phyloP scores from a whole-genome alignment of 2,888 invertebrate species.

The Philopedon plagiatum region DNA sequence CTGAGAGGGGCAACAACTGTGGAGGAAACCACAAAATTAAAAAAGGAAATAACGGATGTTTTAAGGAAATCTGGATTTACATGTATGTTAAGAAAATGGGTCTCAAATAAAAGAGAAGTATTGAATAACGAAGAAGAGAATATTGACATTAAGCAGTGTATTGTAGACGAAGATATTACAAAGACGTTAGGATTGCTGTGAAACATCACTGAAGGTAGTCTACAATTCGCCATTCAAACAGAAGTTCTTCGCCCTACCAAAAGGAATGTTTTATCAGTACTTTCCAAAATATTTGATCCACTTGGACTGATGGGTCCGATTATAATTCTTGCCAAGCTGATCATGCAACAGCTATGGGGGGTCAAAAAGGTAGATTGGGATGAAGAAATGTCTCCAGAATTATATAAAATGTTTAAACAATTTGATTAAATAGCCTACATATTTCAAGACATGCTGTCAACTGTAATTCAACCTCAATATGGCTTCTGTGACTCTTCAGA shows the following conservation, averaged over 20 bases:
- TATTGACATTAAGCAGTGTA: background rate
- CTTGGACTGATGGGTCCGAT: constrained; percentile 54
- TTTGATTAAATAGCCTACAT: constrained; percentile 39
- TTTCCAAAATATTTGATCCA: constrained; percentile 55
- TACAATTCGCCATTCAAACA: constrained; percentile 8
- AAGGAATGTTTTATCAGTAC: constrained; percentile 50
- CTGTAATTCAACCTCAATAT: constrained; percentile 23
- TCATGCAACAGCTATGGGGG: constrained; percentile 52
- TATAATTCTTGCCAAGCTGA: constrained; percentile 53
- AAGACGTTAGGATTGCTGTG: constrained; percentile 28
- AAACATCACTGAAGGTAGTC: constrained; percentile 2
- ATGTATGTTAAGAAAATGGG: constrained; percentile 52
- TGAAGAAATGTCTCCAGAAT: constrained; percentile 38
- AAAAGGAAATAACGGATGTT: constrained; percentile 12
- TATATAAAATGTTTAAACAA: constrained; percentile 24
- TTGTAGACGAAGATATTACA: background rate
- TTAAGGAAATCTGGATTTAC: constrained; percentile 35
- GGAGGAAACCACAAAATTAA: constrained; percentile 19
- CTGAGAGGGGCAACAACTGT: constrained; percentile 40
- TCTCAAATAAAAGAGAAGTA: constrained; percentile 34
- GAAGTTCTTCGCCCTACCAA: constrained; percentile 40
- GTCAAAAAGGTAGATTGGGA: constrained; percentile 52
- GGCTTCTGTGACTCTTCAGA: constrained; percentile 47
- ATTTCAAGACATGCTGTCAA: constrained; percentile 34
- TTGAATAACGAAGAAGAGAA: constrained; percentile 12